Conservation (phyloP, 2,888 invertebrate species). For the Macrophya alboannulata region DNA sequence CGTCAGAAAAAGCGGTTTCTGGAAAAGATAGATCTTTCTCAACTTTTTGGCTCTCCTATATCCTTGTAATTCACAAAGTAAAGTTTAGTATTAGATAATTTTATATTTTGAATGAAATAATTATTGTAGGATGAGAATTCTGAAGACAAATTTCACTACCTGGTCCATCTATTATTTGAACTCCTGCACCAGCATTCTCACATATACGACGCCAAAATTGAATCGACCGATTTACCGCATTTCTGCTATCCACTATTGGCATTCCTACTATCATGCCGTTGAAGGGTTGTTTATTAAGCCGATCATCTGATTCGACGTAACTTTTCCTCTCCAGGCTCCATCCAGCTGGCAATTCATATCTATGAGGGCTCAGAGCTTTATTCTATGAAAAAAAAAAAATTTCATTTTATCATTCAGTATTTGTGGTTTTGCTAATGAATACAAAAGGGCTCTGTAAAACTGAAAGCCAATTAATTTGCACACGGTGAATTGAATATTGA, state of each 20-base stretch:
- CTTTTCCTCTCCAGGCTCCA: slow-evolving; percentile 82
- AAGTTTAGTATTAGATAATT: not conserved
- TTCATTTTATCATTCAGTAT: not conserved
- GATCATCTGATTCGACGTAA: slow-evolving; percentile 78
- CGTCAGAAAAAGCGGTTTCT: slow-evolving; percentile 70
- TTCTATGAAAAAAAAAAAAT: slow-evolving; percentile 68
- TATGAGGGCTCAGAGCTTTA: slow-evolving; percentile 78
- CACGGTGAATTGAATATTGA: not conserved
- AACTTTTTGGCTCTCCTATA: not conserved
- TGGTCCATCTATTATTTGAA: slow-evolving; percentile 69
- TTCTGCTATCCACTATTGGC: slow-evolving; percentile 79
- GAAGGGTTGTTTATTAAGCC: slow-evolving; percentile 71
- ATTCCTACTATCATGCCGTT: slow-evolving; percentile 71
- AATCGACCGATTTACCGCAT: slow-evolving; percentile 76
- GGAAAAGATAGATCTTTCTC: slow-evolving; percentile 55
- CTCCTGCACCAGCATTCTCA: slow-evolving; percentile 81
- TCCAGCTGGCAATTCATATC: slow-evolving; percentile 84
- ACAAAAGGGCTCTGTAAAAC: not conserved
- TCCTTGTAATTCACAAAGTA: not conserved
- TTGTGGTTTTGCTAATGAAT: not conserved
- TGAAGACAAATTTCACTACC: slow-evolving; percentile 65
- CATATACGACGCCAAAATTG: slow-evolving; percentile 85
- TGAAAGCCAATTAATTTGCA: not conserved
- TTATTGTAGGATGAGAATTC: not conserved
- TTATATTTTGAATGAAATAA: not conserved